These are phyloP conservation scores for Otolemur garnettii DNA, from an alignment of 2,113 vertebrate species.

Conservation along the genomic window DNA sequence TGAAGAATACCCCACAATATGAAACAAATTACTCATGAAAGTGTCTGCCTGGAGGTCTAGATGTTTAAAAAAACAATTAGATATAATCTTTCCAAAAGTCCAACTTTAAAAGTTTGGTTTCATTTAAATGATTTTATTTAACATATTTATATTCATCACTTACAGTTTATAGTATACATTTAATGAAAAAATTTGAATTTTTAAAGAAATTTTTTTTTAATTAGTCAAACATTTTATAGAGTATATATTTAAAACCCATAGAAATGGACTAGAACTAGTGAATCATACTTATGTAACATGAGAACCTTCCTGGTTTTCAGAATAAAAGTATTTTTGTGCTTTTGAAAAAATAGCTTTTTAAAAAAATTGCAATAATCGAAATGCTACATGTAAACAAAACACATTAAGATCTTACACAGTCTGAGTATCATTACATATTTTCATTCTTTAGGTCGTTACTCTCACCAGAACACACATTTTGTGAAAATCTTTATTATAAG, in stretches of 20 bases:
- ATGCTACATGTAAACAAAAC: slow-evolving; percentile 1
- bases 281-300: too few species aligned
- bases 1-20: background rate
- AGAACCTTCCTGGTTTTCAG: too few species aligned
- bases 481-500: background rate
- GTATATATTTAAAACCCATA: too few species aligned
- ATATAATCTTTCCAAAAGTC: background rate
- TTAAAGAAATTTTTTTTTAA: background rate
- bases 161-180: background rate
- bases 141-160: background rate
- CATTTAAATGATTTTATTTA: background rate
- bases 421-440: background rate
- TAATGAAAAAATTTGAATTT: background rate
- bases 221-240: too few species aligned
- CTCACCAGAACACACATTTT: background rate
- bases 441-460: background rate
- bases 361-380: slow-evolving; percentile 20
- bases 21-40: background rate
- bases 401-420: background rate
- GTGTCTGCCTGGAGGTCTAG: background rate
- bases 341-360: background rate
- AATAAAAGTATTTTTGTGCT: too few species aligned
- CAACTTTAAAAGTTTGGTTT: background rate
- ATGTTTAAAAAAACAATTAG: background rate
- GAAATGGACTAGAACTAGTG: too few species aligned